Evolutionary conservation across 2,113 vertebrate species (phyloP).

Genomic region (Actinemys pallida): DNA sequence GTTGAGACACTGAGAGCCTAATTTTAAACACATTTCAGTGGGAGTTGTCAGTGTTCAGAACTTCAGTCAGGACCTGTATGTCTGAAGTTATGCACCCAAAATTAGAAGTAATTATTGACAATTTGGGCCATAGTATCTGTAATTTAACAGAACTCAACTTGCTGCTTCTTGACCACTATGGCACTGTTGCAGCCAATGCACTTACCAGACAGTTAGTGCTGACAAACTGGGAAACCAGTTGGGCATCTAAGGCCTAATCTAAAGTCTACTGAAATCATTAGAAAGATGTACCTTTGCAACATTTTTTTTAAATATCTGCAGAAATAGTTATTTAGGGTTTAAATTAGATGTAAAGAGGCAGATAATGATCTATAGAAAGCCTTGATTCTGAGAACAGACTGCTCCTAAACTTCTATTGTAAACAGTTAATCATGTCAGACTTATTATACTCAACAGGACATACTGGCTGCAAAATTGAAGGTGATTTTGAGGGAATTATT

Average conservation of each 20-base stretch:
- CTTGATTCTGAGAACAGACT: background rate
- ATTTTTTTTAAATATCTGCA: background rate
- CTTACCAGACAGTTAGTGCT: background rate
- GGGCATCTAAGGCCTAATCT: background rate
- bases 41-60: background rate
- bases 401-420: background rate
- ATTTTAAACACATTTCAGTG: background rate
- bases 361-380: background rate
- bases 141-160: background rate
- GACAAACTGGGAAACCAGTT: background rate
- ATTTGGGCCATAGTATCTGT: background rate
- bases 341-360: background rate
- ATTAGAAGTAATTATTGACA: background rate
- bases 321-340: background rate
- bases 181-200: background rate
- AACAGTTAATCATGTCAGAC: background rate
- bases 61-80: rapidly evolving
- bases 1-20: rapidly evolving
- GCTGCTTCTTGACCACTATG: background rate
- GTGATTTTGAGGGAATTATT: background rate
- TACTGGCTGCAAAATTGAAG: background rate
- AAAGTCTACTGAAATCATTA: background rate
- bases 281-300: background rate
- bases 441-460: background rate
- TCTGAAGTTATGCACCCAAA: background rate